Conservation (phyloP, 2,113 vertebrate species). For the Paramormyrops kingsleyae region DNA sequence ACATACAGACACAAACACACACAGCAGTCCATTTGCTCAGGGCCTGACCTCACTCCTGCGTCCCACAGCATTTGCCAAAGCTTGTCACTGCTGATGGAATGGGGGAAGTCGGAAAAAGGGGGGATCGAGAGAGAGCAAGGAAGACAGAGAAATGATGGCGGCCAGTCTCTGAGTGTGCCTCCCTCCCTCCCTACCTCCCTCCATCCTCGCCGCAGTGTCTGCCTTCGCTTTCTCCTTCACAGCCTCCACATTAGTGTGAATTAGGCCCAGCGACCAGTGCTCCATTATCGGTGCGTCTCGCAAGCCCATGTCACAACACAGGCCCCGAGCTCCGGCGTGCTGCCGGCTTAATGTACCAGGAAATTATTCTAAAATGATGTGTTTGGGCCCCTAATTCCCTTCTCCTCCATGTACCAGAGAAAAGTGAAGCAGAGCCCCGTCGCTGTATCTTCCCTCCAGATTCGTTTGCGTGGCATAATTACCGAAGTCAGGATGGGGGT, state of each 20-base stretch:
- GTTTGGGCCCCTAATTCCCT: slow-evolving; percentile 4
- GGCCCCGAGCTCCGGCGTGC: neutral
- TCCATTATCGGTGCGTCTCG: neutral
- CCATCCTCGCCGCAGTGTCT: neutral
- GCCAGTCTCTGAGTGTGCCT: slow-evolving; percentile 18
- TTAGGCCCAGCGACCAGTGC: neutral
- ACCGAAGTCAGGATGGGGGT: slow-evolving; percentile 26
- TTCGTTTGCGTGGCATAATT: slow-evolving; percentile 20
- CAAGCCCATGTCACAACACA: slow-evolving; percentile 7
- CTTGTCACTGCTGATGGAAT: neutral
- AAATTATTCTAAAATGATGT: slow-evolving; percentile 20
- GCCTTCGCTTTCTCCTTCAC: slow-evolving; percentile 5
- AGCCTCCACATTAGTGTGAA: slow-evolving; percentile 14
- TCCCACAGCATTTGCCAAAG: slow-evolving; percentile 40
- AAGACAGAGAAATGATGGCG: neutral
- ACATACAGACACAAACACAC: slow-evolving; percentile 20
- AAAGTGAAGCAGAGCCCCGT: neutral
- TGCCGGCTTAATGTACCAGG: slow-evolving; percentile 15
- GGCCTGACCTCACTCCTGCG: slow-evolving; percentile 43
- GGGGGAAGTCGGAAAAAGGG: neutral
- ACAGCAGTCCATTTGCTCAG: slow-evolving; percentile 34
- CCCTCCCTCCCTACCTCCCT: neutral
- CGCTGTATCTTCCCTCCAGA: neutral
- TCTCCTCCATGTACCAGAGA: neutral
- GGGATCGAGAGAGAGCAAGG: neutral